Percentiles rank a stretch among this genome's conserved stretches.
Conservation (phyloP, 2,113 vertebrate genomes). For the Antechinus flavipes region DNA sequence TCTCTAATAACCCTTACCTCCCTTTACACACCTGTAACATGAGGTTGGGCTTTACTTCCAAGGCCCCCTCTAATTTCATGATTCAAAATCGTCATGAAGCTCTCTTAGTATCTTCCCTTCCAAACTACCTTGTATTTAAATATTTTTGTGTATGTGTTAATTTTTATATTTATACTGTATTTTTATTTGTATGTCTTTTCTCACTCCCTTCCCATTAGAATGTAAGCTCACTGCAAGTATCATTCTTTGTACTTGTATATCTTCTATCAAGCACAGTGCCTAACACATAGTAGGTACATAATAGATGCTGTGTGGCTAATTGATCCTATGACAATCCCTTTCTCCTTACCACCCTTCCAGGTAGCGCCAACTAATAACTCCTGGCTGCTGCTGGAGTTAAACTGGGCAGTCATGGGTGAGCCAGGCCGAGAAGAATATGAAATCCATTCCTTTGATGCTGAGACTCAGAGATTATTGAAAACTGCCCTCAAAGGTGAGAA, state of each 20-base stretch:
- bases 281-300: not conserved
- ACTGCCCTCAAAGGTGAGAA: constrained; percentile 95
- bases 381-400: constrained; percentile 60
- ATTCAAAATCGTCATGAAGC: not conserved
- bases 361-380: not conserved
- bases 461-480: constrained; percentile 95
- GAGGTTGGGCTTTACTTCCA: not conserved
- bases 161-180: not conserved
- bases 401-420: constrained; percentile 89
- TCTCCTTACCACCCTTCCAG: not conserved
- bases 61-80: not conserved
- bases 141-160: not conserved
- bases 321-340: not conserved
- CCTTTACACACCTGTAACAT: not conserved
- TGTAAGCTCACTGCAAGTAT: not conserved
- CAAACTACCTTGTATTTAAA: not conserved
- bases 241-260: not conserved
- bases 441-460: constrained; percentile 94
- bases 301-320: not conserved
- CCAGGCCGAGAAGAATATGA: constrained; percentile 91
- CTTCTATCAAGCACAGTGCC: not conserved
- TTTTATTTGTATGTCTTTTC: not conserved
- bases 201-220: not conserved
- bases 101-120: not conserved
- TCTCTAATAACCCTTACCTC: not conserved